Base-by-base conservation (phyloP, 1,140 invertebrate genomes). In the Chlorops oryzae region DNA sequence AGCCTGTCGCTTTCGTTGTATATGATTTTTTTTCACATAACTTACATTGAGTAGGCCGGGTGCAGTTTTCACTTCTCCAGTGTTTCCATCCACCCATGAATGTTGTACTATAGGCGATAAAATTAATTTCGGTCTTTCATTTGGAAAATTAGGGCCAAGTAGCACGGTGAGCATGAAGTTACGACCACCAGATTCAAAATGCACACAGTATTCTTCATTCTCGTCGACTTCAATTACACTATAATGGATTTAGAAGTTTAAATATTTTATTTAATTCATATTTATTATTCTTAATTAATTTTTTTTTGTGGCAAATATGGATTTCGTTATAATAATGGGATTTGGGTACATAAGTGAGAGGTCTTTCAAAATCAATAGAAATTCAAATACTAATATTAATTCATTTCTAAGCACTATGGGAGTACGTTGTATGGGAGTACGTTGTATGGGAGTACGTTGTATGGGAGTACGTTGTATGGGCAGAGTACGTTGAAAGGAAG, bases 31-130 rank as follows among this genome's bases (percentile, higher is more conserved):
- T 25, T 0, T 43, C 28, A 23, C 12, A 51, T 51, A 51, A 65
- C 69, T 75, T 75, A 83, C 81, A 74, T 87, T 87, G 23, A 87
- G 55, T 35, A 88, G 64, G 23, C 85, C 85, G 15, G 85, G 86
- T 18, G 85, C 85, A 50, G 77, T 77, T 21, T 78, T 75, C 27
- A 88, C 79, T 71, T 85, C 80, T 34, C 79, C 79, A 18, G 75
- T 78, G 45, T 80, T 75, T 38, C 83, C 80, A 42, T 78, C 78
- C 6, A 86, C 76, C 85, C 85, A 88, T 2, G 78, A 78, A 72
- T 88, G 86, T 3, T 72, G 69, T 47, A 87, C 73, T 13, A 74
- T 64, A 2, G 85, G 86, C 44, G 78, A 79, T 20, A 88, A 75
- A 59, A 77, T 79, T 41, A 88, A 77, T 25, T 79, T 74, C 24